Base-by-base conservation (phyloP, 2,113 vertebrate species). In the Tor tambroides region DNA sequence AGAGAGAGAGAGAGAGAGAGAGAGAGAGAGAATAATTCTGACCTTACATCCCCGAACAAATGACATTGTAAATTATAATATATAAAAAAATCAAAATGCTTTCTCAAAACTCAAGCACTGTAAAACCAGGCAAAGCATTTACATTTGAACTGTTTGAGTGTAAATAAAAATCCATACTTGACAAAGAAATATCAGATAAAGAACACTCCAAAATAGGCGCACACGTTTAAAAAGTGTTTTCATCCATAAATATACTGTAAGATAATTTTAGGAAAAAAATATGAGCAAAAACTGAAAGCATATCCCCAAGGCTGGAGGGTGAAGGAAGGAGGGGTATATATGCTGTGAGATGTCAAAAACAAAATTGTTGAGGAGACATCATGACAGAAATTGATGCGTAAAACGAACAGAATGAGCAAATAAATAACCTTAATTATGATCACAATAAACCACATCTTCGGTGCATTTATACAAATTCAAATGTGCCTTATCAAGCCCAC, bases 401-500 rank as follows among this genome's bases (percentile, higher is more conserved):
- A 17, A 72, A 10, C 30, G 56, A 56, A 83, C 5, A 23, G 30
- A 84, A 59, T 59, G 28, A 59, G 67, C 14, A 38, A 59, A 56
- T 78, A 6, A 1, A 41, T 28, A 86, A 41, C 26, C 59, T 14
- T 30, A 35, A 80, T 69, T 51, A 30, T n/a, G 21, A 32, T 56
- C 21, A 12, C 5, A 49, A 83, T 51, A 83, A 71, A 32, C 2
- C 63, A 49, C n/a, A 51, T 23, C 7, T 67, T 71, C 26, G 8
- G 21, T 41, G 12, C 12, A 56, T 56, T 49, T n/a, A 54, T 2
- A 26, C 83, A 43, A 17, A 90, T 92, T 90, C 89, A 90, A 89
- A 91, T 90, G 84, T 92, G 85, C n/a, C 23, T 89, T 87, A 91
- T 90, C 90, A 90, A 93, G 92, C 90, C 85, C 91, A 76, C 92